These are phyloP conservation scores for Cheirogaleus medius DNA, from an alignment of 2,113 vertebrate species.

Conservation along the genomic window DNA sequence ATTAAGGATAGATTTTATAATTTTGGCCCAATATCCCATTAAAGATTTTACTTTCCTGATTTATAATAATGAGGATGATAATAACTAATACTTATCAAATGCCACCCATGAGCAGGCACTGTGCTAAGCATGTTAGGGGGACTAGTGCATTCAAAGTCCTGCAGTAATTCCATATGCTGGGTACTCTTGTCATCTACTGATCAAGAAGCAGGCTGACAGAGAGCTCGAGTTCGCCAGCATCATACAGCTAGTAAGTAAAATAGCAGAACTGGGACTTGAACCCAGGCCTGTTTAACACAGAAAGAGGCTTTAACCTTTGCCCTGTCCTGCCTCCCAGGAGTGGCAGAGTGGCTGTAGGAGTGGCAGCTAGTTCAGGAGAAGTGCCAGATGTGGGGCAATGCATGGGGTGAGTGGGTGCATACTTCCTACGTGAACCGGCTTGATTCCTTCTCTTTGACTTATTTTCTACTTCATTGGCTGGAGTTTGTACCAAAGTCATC, in stretches of 20 bases:
- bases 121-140: neutral
- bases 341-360: neutral
- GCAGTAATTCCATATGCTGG: neutral
- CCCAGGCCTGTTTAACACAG: neutral
- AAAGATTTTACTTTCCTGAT: constrained; percentile 12
- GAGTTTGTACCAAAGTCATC: neutral
- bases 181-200: neutral
- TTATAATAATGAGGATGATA: neutral
- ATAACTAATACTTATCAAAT: neutral
- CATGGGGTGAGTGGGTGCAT: neutral
- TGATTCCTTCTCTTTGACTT: neutral
- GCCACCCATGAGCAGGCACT: neutral
- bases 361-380: neutral
- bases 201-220: neutral
- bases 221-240: neutral
- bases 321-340: neutral
- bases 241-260: neutral
- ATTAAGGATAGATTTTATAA: neutral
- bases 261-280: neutral
- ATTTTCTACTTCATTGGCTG: neutral
- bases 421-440: neutral
- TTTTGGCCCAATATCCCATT: neutral
- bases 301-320: neutral
- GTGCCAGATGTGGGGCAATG: fast-evolving
- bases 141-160: neutral